A percentile compares a stretch with the other conserved stretches of the same genome.
phyloP scores from a whole-genome alignment of 2,113 vertebrate species.

The Micronycteris hirsuta region DNA sequence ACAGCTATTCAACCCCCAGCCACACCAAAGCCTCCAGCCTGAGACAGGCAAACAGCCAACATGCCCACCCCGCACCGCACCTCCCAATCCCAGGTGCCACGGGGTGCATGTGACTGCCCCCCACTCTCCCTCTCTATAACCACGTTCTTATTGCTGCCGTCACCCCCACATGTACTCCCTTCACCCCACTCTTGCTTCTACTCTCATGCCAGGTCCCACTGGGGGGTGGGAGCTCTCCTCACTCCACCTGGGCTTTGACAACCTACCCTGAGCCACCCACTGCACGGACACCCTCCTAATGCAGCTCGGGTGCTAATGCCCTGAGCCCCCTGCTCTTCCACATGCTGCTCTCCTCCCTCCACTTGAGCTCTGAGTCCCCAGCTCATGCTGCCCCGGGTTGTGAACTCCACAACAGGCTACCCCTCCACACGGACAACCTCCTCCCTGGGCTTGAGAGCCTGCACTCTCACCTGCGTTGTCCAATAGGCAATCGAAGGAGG shows the following conservation, averaged over 20 bases:
- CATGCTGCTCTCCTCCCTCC: background rate
- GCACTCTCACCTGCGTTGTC: background rate
- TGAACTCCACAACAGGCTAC: background rate
- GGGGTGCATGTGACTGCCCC: background rate
- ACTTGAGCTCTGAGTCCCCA: background rate
- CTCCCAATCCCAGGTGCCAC: background rate
- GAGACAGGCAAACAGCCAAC: background rate
- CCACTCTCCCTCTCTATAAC: background rate
- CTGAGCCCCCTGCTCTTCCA: background rate
- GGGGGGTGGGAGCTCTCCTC: background rate
- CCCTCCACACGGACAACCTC: background rate
- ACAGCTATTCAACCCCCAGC: no score
- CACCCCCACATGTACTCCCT: background rate
- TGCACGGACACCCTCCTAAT: accelerated
- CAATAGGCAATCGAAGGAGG: background rate
- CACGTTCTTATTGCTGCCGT: background rate
- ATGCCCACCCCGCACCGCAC: no score
- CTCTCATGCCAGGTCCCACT: background rate
- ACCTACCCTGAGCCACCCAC: background rate
- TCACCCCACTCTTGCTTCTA: background rate
- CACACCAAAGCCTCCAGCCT: background rate
- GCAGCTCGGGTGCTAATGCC: background rate
- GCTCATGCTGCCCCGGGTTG: background rate
- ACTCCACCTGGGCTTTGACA: background rate
- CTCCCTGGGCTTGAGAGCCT: background rate